Conservation (phyloP, 2,888 invertebrate genomes). For the Enchytraeus crypticus region DNA sequence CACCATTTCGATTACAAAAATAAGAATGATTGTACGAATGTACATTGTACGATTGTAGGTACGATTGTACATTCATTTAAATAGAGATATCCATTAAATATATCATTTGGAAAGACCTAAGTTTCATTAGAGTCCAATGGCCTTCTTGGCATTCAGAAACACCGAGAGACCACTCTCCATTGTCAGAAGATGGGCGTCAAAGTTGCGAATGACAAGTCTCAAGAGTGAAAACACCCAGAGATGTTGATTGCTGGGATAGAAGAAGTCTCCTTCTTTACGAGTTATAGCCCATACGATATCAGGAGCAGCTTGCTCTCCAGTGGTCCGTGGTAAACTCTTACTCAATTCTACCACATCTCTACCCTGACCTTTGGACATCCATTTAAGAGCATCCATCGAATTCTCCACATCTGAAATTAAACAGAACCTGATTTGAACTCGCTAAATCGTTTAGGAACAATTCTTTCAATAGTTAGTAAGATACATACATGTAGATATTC, state of each 20-base stretch:
- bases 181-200: neutral
- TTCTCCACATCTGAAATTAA: neutral
- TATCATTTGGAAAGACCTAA: too few relatives aligned
- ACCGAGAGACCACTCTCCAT: neutral
- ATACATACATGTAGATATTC: too few relatives aligned
- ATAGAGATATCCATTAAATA: too few relatives aligned
- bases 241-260: conserved; percentile 3
- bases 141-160: neutral
- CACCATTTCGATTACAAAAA: too few relatives aligned
- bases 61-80: too few relatives aligned
- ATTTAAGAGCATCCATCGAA: neutral
- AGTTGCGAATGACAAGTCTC: neutral
- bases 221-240: neutral
- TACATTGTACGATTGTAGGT: too few relatives aligned
- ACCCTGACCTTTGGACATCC: neutral
- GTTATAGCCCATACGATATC: conserved; percentile 4
- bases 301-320: neutral
- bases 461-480: too few relatives aligned
- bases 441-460: too few relatives aligned
- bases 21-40: too few relatives aligned
- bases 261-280: conserved; percentile 4
- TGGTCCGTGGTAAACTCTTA: neutral
- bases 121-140: neutral
- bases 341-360: neutral
- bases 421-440: too few relatives aligned